Evolutionary conservation across 2,888 invertebrate genomes (phyloP).

Genomic region (Syritta pipiens): DNA sequence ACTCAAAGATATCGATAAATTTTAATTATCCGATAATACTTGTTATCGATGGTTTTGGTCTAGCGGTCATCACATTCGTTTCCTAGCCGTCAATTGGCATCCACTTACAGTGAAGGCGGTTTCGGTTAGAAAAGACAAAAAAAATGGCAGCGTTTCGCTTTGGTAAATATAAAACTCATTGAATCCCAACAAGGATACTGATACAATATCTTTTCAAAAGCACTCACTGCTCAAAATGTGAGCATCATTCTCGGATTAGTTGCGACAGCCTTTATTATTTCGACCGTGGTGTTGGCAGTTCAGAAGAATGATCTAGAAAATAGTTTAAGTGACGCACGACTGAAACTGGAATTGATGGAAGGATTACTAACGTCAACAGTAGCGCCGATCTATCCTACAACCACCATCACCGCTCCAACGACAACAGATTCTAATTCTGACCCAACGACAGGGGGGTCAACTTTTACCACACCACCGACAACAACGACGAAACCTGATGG

Average conservation of each 20-base stretch:
- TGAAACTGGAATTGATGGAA: conserved; percentile 73
- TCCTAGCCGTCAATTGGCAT: too few relatives aligned
- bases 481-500: background rate
- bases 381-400: conserved; percentile 32
- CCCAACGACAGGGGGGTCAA: background rate
- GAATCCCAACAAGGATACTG: too few relatives aligned
- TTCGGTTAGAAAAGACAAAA: background rate
- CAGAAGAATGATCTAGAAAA: conserved; percentile 70
- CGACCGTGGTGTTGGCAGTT: conserved; percentile 72
- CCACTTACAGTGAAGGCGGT: conserved; percentile 11
- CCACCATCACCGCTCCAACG: conserved; percentile 2
- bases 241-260: conserved; percentile 72
- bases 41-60: background rate
- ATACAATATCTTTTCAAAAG: background rate
- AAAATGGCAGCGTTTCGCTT: too few relatives aligned
- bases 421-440: background rate
- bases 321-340: conserved; percentile 71
- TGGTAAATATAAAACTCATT: too few relatives aligned
- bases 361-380: conserved; percentile 68
- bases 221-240: background rate
- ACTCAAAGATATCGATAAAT: conserved; percentile 27
- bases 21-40: conserved; percentile 26
- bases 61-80: background rate
- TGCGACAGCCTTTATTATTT: conserved; percentile 71
- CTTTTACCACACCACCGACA: background rate